These are phyloP conservation scores for Drosophila nannoptera DNA, from an alignment of 1,140 invertebrate genomes.

Conservation along the genomic window DNA sequence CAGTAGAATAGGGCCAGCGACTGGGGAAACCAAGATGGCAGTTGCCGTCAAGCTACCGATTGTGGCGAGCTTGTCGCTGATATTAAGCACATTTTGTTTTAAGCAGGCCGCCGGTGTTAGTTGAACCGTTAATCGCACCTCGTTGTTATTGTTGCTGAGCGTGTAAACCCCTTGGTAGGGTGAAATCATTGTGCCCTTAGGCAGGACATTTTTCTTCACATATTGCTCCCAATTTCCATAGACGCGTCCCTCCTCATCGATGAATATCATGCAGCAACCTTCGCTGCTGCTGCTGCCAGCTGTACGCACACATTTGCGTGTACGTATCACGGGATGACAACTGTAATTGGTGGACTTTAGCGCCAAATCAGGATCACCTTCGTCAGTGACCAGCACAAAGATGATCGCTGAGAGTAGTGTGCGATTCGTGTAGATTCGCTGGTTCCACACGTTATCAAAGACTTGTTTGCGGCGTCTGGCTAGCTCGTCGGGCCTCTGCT, in stretches of 20 bases:
- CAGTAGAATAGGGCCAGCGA: slow-evolving; percentile 48
- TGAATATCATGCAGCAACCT: slow-evolving; percentile 71
- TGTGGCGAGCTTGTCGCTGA: slow-evolving; percentile 50
- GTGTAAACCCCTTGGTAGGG: slow-evolving; percentile 62
- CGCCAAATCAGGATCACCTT: slow-evolving; percentile 42
- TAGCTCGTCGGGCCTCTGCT: slow-evolving; percentile 23
- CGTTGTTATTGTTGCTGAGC: slow-evolving; percentile 37
- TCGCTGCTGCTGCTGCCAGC: slow-evolving; percentile 50
- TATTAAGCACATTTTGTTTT: slow-evolving; percentile 40
- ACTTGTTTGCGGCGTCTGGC: slow-evolving; percentile 44
- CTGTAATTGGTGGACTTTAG: slow-evolving; percentile 53
- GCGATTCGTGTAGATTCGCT: slow-evolving; percentile 64
- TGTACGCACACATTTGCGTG: slow-evolving; percentile 54
- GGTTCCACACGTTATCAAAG: slow-evolving; percentile 67
- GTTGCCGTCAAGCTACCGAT: slow-evolving; percentile 56
- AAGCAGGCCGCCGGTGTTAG: slow-evolving; percentile 38
- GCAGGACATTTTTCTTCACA: slow-evolving; percentile 57
- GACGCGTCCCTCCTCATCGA: slow-evolving; percentile 66
- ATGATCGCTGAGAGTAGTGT: slow-evolving; percentile 66
- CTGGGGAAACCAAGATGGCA: slow-evolving; percentile 62
- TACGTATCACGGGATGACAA: slow-evolving; percentile 69
- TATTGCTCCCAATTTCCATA: slow-evolving; percentile 66
- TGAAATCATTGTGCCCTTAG: slow-evolving; percentile 65
- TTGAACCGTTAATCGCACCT: slow-evolving; percentile 41
- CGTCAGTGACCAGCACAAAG: slow-evolving; percentile 65